Base-by-base conservation (phyloP, 92 coral and sea anemone species). In the Porites rus region DNA sequence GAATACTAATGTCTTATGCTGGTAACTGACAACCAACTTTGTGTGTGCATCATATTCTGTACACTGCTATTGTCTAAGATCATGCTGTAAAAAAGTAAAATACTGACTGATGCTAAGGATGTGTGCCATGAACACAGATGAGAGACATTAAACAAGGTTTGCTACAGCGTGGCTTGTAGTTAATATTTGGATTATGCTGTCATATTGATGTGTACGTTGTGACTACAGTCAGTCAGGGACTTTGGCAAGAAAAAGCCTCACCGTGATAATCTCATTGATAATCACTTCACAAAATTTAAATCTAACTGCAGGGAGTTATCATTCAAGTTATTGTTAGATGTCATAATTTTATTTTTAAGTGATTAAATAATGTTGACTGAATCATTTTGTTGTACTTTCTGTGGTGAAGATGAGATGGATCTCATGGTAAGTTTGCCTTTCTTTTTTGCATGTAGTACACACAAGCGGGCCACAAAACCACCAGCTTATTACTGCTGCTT, bases 21-120 rank as follows among this genome's bases (percentile, higher is more conserved):
- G 61, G 69, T 56, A 16, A 52, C 38, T 63, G 61, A 56, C 50
- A 0, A 6, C 65, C 56, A 72, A 74, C 74, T 51, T 38, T 38
- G 80, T 83, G 87, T 73, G 80, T 83, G 64, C 63, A 38, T 0
- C 70, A 72, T 82, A 58, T 58, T 58, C 38, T 70, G 70, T 81
- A 19, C 20, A 8, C 21, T 70, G 5, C 7, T 38, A 38, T 38
- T 66, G 13, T 18, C 10, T 51, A 79, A 18, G 74, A 66, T 24
- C 38, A 13, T 28, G 28, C 71, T 69, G 31, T 28, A 14, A 25
- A 56, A 58, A 58, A 13, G 4, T 69, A 56, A n/a, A 21, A 56
- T 13, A 46, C 84, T 66, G 0, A 46, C 17, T 56, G 61, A 56
- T 14, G 12, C 16, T 10, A 10, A 56, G 16, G 61, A 10, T 56